A percentile compares a stretch with the other conserved stretches of the same genome.
These are phyloP conservation scores for Zaprionus nigranus DNA, from an alignment of 1,140 invertebrate genomes.

Conservation along the genomic window DNA sequence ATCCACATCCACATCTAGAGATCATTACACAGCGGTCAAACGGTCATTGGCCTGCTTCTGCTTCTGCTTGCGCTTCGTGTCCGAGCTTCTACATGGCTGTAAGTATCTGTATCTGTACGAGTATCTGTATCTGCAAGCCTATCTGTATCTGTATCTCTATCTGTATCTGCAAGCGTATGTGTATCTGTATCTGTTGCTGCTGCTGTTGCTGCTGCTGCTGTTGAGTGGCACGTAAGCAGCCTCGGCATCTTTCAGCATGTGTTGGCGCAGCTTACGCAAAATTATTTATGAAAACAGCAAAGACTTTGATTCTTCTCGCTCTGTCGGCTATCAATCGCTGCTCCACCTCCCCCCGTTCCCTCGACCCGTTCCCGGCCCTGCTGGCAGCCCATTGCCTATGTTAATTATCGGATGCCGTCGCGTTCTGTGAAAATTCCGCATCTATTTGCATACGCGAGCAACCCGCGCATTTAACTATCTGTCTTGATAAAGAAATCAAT, in stretches of 20 bases:
- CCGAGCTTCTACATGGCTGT: constrained; percentile 37
- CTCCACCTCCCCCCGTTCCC: not conserved
- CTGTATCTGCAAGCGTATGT: constrained; percentile 27
- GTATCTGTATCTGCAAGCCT: constrained; percentile 21
- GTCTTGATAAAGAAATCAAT: not conserved
- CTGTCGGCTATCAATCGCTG: constrained; percentile 58
- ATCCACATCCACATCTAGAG: constrained; percentile 45
- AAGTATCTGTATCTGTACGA: constrained; percentile 35
- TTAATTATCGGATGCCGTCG: constrained; percentile 50
- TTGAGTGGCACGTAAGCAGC: constrained; percentile 67
- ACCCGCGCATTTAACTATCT: constrained; percentile 4
- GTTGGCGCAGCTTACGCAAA: constrained; percentile 75
- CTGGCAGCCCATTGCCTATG: constrained; percentile 34
- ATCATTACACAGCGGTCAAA: constrained; percentile 80
- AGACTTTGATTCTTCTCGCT: constrained; percentile 52
- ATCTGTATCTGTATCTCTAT: constrained; percentile 31
- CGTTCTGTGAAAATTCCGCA: constrained; percentile 70
- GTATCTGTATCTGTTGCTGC: constrained; percentile 7
- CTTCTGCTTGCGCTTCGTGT: constrained; percentile 49
- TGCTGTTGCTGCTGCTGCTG: constrained; percentile 10
- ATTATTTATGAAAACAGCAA: constrained; percentile 80
- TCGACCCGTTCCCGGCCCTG: not conserved
- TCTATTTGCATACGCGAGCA: constrained; percentile 70
- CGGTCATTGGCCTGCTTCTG: constrained; percentile 81
- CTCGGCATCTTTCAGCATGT: constrained; percentile 71